Evolutionary conservation across 2,888 invertebrate species (phyloP), one percentile per base, ranked within the genome.

Genomic region (Polia nebulosa): DNA sequence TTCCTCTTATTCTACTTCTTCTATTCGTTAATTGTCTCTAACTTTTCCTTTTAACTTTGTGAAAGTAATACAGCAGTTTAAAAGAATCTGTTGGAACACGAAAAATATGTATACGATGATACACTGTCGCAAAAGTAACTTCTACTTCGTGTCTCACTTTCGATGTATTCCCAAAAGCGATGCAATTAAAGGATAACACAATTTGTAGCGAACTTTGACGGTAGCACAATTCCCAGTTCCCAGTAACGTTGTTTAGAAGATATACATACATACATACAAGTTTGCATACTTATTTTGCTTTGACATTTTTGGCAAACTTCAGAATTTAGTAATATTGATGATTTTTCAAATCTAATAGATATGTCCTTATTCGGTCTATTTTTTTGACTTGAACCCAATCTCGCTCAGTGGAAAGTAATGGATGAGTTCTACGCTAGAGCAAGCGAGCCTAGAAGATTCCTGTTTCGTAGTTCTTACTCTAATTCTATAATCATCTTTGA

Each of bases 161-260:
- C 32, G 8, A 29, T 29, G 47, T 49, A 74, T 72, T 76, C 57
- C 56, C 63, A 60, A 55, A 67, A 76, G 49, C 64, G 55, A 64
- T 70, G 69, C 73, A 73, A 84, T 81, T 78, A 80, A 25, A 63
- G 56, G 39, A 57, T 68, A 72, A 79, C 74, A 72, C 52, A 75
- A 81, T 70, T 84, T 78, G 61, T 36, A 32, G 22, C 36, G 3
- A 32, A 73, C 51, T 66, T 36, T 34, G 61, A 55, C 11, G 58
- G 47, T 8, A 45, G 34, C n/a, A 9, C 25, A 22, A 34, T 57
- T 72, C 25, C 15, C 22, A 45, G 39, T 11, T 49, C 13, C 20
- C 15, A 6, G 17, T 71, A 51, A 73, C 44, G 11, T 67, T 25
- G 55, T 62, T 73, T 47, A 25, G 15, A n/a, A 55, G 36, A 17